Conservation (phyloP, 2,113 vertebrate genomes). For the Chiloscyllium plagiosum region DNA sequence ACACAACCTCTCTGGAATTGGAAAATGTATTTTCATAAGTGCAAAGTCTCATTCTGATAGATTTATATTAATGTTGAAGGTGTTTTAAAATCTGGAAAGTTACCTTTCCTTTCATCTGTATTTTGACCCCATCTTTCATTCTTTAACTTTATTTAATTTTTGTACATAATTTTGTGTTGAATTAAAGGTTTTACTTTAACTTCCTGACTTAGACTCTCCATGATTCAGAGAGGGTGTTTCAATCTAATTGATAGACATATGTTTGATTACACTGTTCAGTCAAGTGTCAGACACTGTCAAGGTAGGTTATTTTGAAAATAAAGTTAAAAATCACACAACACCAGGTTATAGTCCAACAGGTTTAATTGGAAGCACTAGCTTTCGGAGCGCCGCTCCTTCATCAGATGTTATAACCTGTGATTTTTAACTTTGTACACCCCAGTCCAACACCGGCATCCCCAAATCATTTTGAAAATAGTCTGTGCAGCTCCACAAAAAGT, state of each 20-base stretch:
- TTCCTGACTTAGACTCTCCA: not conserved
- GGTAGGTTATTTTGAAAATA: no score
- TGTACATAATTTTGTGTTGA: not conserved
- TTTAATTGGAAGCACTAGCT: no score
- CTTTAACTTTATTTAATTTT: not conserved
- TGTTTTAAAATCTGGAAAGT: not conserved
- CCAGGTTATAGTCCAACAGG: no score
- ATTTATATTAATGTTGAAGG: not conserved
- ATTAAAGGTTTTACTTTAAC: not conserved
- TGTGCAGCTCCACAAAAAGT: no score
- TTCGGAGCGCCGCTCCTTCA: no score
- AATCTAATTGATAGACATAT: not conserved
- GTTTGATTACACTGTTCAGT: not conserved
- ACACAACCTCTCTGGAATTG: not conserved
- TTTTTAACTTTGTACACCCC: no score
- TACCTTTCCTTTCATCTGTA: not conserved
- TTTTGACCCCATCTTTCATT: not conserved
- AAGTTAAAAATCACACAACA: no score
- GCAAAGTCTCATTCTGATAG: not conserved
- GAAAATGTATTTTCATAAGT: not conserved
- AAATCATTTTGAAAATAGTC: no score
- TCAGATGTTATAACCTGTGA: no score
- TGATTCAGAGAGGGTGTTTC: not conserved
- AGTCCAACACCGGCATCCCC: no score
- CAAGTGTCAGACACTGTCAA: not conserved